Evolutionary conservation across 2,113 vertebrate species (phyloP).

Genomic region (Chitala chitala): DNA sequence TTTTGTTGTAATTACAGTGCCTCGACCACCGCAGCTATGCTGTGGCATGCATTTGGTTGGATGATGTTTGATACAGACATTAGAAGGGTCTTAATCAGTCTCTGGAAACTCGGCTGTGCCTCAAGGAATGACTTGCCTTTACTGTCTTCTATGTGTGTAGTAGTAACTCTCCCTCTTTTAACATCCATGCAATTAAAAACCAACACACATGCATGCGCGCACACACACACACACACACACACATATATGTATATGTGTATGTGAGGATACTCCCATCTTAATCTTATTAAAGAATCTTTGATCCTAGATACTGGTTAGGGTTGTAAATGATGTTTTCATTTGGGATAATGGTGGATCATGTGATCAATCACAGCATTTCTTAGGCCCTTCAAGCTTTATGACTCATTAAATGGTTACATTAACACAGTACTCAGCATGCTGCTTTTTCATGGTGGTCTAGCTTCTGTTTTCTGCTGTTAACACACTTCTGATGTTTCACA

Average conservation of each 20-base stretch:
- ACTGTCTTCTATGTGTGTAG: slow-evolving; percentile 41
- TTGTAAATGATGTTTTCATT: too few species aligned
- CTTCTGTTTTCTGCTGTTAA: not conserved
- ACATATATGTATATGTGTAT: too few species aligned
- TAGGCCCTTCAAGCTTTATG: slow-evolving; percentile 6
- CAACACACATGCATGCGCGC: too few species aligned
- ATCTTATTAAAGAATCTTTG: too few species aligned
- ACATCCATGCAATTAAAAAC: slow-evolving; percentile 19
- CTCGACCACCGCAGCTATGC: slow-evolving; percentile 23
- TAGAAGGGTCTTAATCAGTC: slow-evolving; percentile 33
- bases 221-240: too few species aligned
- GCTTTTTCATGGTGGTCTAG: not conserved
- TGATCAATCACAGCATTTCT: slow-evolving; percentile 4
- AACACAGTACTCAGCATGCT: not conserved
- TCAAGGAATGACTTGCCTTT: too few species aligned
- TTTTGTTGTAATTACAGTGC: slow-evolving; percentile 37
- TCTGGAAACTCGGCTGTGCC: slow-evolving; percentile 29
- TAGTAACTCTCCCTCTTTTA: not conserved
- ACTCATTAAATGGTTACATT: not conserved
- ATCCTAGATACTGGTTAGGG: too few species aligned
- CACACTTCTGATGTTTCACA: not conserved
- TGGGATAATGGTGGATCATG: too few species aligned
- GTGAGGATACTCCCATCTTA: too few species aligned
- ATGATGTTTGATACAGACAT: slow-evolving; percentile 33
- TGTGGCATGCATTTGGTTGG: slow-evolving; percentile 25